Base-by-base conservation (phyloP, 1,140 invertebrate genomes). In the Drosophila cardini region DNA sequence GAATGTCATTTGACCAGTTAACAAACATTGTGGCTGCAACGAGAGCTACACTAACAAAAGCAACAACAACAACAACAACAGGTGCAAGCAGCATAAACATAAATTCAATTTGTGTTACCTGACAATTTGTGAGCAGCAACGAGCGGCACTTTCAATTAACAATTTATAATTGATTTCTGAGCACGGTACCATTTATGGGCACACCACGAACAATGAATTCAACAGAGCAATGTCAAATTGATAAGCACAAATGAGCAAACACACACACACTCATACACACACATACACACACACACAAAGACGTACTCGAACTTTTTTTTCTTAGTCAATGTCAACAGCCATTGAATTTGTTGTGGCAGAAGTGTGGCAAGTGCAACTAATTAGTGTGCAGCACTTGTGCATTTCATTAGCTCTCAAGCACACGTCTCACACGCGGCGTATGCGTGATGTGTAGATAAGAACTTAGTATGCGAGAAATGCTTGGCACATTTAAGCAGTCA, bases 161-260 rank as follows among this genome's bases (percentile, higher is more conserved):
- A 75, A 77, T 87, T 77, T 63, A 70, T 82, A 82, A 87, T 82
- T 82, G 75, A 76, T 84, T 84, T 15, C 18, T 32, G 34, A n/a
- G 57, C 10, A 18, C 13, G 26, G 16, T 30, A 16, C 0, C 16
- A 30, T 48, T 61, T 61, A 32, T 13, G 48, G 71, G 26, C 53
- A 42, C 8, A 32, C 21, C 32, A 50, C n/a, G 26, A 48, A 45
- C 16, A 40, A 21, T 32, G 26, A 8, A 42, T 36, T 15, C 16
- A 34, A 34, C 30, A 16, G n/a, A 5, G 13, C 13, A 2, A 16
- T 45, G 56, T 11, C 56, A 45, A 45, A 58, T 32, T 45, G 40
- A 45, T 45, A 9, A 8, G 9, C 45, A 46, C 45, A 5, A 10
- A 21, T 4, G 11, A 10, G 6, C 11, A 11, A 2, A 38, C 36